These are phyloP conservation scores for Globicephala melas DNA, from an alignment of 2,113 vertebrate genomes.

Conservation along the genomic window DNA sequence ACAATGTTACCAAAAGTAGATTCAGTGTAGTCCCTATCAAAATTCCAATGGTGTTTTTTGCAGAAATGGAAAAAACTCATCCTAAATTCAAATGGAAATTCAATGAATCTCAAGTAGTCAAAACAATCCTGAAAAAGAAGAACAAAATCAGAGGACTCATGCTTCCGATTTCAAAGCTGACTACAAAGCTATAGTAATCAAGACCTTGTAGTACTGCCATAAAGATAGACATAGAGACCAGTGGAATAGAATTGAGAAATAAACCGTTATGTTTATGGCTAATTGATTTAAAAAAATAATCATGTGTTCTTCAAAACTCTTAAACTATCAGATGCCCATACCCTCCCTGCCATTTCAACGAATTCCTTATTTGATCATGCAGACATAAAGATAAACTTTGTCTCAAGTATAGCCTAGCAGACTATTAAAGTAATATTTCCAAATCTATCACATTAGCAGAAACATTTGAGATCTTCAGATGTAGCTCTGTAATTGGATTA, in stretches of 20 bases:
- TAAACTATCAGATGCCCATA: not conserved
- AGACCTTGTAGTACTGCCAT: not conserved
- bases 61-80: too few species aligned
- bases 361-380: not conserved
- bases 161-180: not conserved
- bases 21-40: too few species aligned
- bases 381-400: not conserved
- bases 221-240: not conserved
- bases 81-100: too few species aligned
- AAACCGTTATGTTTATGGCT: not conserved
- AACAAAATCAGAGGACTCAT: not conserved
- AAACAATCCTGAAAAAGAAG: too few species aligned
- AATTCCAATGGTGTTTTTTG: too few species aligned
- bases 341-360: not conserved
- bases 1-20: too few species aligned
- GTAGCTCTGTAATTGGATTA: not conserved
- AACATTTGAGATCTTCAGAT: not conserved
- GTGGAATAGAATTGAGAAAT: not conserved
- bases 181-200: not conserved
- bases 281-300: not conserved
- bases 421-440: not conserved
- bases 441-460: not conserved
- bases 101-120: too few species aligned
- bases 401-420: not conserved
- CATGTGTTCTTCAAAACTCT: not conserved